These are phyloP conservation scores for Eupeodes latifasciatus DNA, from an alignment of 2,888 invertebrate species.

Conservation along the genomic window DNA sequence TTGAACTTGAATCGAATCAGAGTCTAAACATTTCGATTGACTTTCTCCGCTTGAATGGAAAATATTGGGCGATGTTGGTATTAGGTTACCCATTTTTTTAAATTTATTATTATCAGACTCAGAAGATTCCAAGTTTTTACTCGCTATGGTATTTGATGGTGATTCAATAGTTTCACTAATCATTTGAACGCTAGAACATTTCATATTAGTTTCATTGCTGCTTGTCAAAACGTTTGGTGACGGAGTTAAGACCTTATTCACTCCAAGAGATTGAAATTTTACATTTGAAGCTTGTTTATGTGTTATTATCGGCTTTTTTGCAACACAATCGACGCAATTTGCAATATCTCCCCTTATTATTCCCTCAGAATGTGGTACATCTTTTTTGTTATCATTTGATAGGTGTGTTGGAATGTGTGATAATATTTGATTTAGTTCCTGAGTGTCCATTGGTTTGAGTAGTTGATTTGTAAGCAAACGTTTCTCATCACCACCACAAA, in stretches of 20 bases:
- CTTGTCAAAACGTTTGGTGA: conserved; percentile 30
- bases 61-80: conserved; percentile 14
- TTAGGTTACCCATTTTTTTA: background rate
- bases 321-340: background rate
- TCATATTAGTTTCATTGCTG: background rate
- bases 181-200: background rate
- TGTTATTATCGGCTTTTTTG: background rate
- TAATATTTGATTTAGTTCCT: conserved; percentile 4
- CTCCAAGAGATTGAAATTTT: background rate
- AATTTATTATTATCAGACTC: too few relatives aligned
- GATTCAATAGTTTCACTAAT: background rate
- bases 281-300: background rate
- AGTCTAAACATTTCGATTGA: background rate
- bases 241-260: background rate
- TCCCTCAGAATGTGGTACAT: background rate
- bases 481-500: background rate
- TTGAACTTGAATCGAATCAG: background rate
- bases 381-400: background rate
- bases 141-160: background rate
- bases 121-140: background rate
- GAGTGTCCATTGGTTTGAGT: background rate
- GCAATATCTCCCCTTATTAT: background rate
- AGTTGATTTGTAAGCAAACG: background rate
- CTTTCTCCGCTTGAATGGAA: conserved; percentile 61
- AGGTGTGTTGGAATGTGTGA: background rate